Conservation (phyloP, 2,888 invertebrate genomes). For the Protonemura montana region DNA sequence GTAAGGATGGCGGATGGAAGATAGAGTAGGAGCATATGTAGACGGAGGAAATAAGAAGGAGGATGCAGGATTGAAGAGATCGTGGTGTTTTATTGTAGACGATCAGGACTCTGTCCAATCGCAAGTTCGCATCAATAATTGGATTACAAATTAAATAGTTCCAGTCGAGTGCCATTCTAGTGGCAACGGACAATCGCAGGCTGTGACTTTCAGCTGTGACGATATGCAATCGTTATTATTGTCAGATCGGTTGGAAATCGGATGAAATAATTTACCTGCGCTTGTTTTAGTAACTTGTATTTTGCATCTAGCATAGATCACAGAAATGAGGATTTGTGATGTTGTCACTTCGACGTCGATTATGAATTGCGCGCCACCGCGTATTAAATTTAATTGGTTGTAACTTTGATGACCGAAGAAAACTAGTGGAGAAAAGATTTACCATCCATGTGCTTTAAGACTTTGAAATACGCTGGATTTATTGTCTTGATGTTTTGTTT, state of each 20-base stretch:
- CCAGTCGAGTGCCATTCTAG: background rate
- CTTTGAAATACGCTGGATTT: no score
- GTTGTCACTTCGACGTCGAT: background rate
- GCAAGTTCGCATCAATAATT: background rate
- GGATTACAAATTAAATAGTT: conserved; percentile 7
- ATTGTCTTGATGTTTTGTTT: no score
- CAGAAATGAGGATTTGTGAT: background rate
- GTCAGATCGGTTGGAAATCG: background rate
- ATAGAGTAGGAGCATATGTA: background rate
- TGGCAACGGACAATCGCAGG: background rate
- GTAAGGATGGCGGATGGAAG: background rate
- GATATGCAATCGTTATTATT: background rate
- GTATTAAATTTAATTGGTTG: background rate
- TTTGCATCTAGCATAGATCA: background rate
- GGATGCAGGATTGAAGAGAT: background rate
- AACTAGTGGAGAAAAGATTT: background rate
- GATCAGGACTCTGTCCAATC: background rate
- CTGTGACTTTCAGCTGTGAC: background rate
- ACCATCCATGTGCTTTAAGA: no score
- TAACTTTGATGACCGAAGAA: background rate
- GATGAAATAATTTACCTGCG: background rate
- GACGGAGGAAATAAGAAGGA: background rate
- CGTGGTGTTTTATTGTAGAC: conserved; percentile 1
- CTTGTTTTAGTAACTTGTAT: background rate
- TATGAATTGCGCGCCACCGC: background rate